A percentile compares a stretch with the other conserved stretches of the same genome.
These are phyloP conservation scores for Brevipalpus yothersi DNA, from an alignment of 1,140 invertebrate genomes.

Conservation along the genomic window DNA sequence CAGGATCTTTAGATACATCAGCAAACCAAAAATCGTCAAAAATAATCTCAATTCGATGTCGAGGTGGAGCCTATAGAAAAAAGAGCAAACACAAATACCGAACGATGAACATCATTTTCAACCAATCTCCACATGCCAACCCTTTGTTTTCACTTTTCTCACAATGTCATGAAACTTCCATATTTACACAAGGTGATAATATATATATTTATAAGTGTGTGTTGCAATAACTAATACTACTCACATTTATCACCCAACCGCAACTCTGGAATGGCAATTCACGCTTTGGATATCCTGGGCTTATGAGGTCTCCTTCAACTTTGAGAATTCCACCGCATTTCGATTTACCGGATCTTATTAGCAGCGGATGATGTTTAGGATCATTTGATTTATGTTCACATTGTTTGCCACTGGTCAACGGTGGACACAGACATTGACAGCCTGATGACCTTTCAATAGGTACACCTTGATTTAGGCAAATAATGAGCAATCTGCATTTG, in stretches of 20 bases:
- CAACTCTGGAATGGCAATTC: background rate
- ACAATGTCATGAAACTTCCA: too few relatives aligned
- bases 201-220: background rate
- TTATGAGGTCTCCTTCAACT: background rate
- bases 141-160: too few relatives aligned
- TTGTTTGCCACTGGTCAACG: background rate
- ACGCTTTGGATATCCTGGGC: background rate
- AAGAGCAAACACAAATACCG: background rate
- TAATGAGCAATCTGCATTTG: background rate
- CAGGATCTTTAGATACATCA: background rate
- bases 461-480: background rate
- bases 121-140: too few relatives aligned
- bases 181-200: too few relatives aligned
- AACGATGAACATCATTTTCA: background rate
- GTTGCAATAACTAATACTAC: background rate
- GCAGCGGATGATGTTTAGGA: background rate
- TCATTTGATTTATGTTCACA: background rate
- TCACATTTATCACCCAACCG: background rate
- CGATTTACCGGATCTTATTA: background rate
- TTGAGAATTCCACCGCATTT: background rate
- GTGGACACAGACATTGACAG: background rate
- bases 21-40: background rate
- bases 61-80: background rate
- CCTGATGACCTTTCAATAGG: background rate
- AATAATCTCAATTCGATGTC: background rate